Evolutionary conservation across 1,140 invertebrate genomes (phyloP).

Genomic region (Caenorhabditis tropicalis): DNA sequence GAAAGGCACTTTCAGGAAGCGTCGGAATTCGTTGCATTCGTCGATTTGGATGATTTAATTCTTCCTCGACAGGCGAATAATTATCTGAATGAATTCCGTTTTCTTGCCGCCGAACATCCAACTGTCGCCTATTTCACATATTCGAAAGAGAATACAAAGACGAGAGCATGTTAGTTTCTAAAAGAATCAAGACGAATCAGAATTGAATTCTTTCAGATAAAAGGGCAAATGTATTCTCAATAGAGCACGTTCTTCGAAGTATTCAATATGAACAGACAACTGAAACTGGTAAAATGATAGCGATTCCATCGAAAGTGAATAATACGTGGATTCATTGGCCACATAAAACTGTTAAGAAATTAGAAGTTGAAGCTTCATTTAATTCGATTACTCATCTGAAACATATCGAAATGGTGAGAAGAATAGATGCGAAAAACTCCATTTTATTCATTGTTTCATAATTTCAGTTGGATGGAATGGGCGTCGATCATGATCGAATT

Average conservation of each 20-base stretch:
- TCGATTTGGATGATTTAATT: slow-evolving; percentile 46
- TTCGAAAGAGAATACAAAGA: slow-evolving; percentile 23
- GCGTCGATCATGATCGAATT: not conserved
- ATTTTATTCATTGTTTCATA: not conserved
- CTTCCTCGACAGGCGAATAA: slow-evolving; percentile 12
- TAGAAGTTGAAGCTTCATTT: not conserved
- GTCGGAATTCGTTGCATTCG: slow-evolving; percentile 15
- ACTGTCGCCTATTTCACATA: slow-evolving; percentile 32
- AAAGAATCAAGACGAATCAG: not conserved
- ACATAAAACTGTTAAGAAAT: slow-evolving; percentile 19
- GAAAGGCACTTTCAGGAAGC: slow-evolving; percentile 36
- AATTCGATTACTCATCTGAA: slow-evolving; percentile 47
- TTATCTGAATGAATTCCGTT: slow-evolving; percentile 37
- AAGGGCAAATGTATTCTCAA: slow-evolving; percentile 1
- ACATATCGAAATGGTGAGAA: not conserved
- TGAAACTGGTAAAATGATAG: slow-evolving; percentile 49
- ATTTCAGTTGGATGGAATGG: not conserved
- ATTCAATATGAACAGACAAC: slow-evolving; percentile 16
- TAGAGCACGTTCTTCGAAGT: not conserved
- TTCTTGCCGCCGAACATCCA: not conserved
- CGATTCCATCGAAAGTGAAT: slow-evolving; percentile 36
- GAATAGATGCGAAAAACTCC: not conserved
- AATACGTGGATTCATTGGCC: slow-evolving; percentile 52
- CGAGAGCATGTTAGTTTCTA: not conserved
- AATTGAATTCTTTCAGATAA: slow-evolving; percentile 25